Conservation (phyloP, 2,888 invertebrate species). For the Hydropsyche betteni region DNA sequence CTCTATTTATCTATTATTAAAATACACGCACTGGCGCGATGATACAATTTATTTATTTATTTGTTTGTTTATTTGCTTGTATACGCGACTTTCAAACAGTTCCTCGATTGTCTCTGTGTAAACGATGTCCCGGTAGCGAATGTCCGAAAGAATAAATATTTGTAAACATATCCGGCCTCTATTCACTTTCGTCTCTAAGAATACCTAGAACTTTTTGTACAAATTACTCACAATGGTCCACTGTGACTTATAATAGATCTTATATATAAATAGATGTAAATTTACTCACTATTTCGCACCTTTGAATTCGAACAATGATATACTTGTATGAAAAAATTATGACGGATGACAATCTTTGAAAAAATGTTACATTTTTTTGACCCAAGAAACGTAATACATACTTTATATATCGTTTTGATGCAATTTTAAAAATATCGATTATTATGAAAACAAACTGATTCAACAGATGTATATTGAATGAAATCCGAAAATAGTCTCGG, state of each 20-base stretch:
- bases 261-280: conserved; percentile 43
- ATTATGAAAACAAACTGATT: no score
- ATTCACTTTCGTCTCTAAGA: neutral
- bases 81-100: neutral
- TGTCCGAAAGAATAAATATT: conserved; percentile 36
- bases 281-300: conserved; percentile 51
- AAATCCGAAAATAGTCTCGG: no score
- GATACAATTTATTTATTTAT: no score
- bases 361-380: neutral
- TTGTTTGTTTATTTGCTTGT: neutral
- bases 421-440: no score
- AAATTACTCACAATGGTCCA: neutral
- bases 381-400: neutral
- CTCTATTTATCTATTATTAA: neutral
- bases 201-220: neutral
- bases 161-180: conserved; percentile 36
- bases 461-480: no score
- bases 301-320: conserved; percentile 35
- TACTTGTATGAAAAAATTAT: neutral
- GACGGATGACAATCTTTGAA: neutral
- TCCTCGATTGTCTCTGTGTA: conserved; percentile 24
- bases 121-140: conserved; percentile 19
- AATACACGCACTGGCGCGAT: neutral
- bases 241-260: conserved; percentile 6
- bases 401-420: neutral